Percentiles rank a stretch among this genome's conserved stretches.
These are phyloP conservation scores for Nasonia vitripennis DNA, from an alignment of 1,140 invertebrate genomes.

Conservation along the genomic window DNA sequence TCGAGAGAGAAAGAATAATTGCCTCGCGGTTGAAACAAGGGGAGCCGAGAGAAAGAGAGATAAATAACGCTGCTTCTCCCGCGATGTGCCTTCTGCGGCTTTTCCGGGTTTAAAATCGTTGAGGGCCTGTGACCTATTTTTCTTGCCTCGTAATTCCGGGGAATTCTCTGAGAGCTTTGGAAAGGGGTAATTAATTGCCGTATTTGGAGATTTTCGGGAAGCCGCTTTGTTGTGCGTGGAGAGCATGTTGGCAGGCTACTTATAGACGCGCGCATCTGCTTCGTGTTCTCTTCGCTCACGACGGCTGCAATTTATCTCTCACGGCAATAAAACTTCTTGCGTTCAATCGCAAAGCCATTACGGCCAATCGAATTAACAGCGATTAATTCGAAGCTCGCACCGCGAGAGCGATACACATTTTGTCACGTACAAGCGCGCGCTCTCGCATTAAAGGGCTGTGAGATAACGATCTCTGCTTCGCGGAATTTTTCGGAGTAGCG, in stretches of 20 bases:
- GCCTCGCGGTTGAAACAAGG: neutral
- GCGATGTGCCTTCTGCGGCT: neutral
- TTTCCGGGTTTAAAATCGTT: neutral
- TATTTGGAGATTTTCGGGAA: neutral
- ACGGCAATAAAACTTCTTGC: too few relatives aligned
- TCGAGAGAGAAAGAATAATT: neutral
- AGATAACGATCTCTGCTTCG: conserved; percentile 40
- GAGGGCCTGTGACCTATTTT: neutral
- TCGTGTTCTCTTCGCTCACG: too few relatives aligned
- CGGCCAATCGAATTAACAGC: conserved; percentile 2
- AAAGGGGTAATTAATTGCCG: neutral
- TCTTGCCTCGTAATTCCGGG: neutral
- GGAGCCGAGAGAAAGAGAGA: neutral
- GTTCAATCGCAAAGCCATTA: neutral
- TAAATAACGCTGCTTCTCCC: neutral
- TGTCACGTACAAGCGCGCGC: conserved; percentile 19
- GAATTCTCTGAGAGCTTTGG: too few relatives aligned
- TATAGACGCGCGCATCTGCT: too few relatives aligned
- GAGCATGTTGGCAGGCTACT: too few relatives aligned
- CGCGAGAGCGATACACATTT: conserved; percentile 16
- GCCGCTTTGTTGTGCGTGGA: neutral
- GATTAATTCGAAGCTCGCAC: conserved; percentile 22
- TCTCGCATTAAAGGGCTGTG: neutral
- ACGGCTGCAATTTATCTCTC: too few relatives aligned
- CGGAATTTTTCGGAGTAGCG: conserved; percentile 27